phyloP scores from a whole-genome alignment of 2,888 invertebrate genomes.

The Nipponacmea schrenckii region DNA sequence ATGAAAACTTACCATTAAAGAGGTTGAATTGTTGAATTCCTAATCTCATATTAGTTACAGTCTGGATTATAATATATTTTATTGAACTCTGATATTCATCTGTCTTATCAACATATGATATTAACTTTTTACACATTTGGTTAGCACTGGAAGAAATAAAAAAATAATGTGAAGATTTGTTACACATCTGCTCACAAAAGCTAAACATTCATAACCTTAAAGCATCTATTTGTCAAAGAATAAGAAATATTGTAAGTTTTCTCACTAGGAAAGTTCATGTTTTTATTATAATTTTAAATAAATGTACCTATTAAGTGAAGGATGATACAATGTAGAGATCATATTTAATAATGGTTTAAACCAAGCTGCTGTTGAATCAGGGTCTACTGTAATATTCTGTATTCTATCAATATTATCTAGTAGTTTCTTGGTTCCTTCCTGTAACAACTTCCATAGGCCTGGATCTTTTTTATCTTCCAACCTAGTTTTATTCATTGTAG shows the following conservation, averaged over 20 bases:
- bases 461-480: background rate
- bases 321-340: background rate
- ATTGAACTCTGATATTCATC: conserved; percentile 13
- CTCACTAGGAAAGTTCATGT: no score
- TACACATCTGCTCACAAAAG: background rate
- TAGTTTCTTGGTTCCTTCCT: conserved; percentile 11
- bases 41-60: no score
- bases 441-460: conserved; percentile 15
- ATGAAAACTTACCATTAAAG: no score
- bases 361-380: conserved; percentile 8
- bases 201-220: background rate
- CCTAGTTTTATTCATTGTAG: no score
- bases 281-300: background rate
- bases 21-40: no score
- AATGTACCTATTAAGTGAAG: background rate
- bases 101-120: conserved; percentile 24
- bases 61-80: no score
- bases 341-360: conserved; percentile 9
- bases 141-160: conserved; percentile 20
- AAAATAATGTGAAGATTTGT: background rate
- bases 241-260: no score
- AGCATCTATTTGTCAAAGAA: background rate
- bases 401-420: conserved; percentile 17
- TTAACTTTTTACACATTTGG: conserved; percentile 20
- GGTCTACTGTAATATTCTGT: conserved; percentile 11